A percentile compares a stretch with the other conserved stretches of the same genome.
Evolutionary conservation across 2,113 vertebrate genomes (phyloP).

Genomic region (Microtus pennsylvanicus): DNA sequence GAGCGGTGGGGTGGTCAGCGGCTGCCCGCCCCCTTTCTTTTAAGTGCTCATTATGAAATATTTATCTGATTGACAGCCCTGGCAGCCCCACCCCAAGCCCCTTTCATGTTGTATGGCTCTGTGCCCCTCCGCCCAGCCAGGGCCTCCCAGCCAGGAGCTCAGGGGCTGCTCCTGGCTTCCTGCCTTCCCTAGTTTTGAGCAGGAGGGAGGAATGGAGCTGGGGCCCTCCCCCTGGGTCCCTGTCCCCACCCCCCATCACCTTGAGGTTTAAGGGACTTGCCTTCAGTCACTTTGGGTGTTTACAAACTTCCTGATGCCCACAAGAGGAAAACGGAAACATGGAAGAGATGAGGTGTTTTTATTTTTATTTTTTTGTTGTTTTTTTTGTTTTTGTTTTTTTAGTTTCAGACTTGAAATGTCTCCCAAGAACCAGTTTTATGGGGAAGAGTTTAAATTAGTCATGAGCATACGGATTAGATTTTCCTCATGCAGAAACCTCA

Average conservation of each 20-base stretch:
- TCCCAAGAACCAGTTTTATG: not conserved
- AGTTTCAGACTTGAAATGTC: not conserved
- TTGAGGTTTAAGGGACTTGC: not conserved
- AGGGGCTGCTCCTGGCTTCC: not conserved
- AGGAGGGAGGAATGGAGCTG: not conserved
- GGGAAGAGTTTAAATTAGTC: constrained; percentile 12
- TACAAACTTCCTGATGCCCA: not conserved
- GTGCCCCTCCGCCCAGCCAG: not conserved
- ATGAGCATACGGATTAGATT: not conserved
- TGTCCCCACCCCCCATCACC: rapidly evolving
- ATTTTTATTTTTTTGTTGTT: not conserved
- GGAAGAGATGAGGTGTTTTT: not conserved
- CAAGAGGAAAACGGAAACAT: not conserved
- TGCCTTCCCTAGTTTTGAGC: not conserved
- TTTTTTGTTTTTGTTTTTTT: not conserved
- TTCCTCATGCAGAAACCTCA: not conserved
- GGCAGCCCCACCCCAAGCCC: not conserved
- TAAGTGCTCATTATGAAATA: constrained; percentile 64
- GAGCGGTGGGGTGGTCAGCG: constrained; percentile 53
- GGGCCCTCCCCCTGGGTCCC: not conserved
- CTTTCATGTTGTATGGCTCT: constrained; percentile 55
- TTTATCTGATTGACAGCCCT: constrained; percentile 39
- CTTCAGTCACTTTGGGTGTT: not conserved
- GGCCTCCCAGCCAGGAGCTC: not conserved
- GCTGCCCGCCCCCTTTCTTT: constrained; percentile 26